Percentiles rank a stretch among this genome's conserved stretches.
phyloP scores from a whole-genome alignment of 2,113 vertebrate species.

The Apistogramma diplotaenia region DNA sequence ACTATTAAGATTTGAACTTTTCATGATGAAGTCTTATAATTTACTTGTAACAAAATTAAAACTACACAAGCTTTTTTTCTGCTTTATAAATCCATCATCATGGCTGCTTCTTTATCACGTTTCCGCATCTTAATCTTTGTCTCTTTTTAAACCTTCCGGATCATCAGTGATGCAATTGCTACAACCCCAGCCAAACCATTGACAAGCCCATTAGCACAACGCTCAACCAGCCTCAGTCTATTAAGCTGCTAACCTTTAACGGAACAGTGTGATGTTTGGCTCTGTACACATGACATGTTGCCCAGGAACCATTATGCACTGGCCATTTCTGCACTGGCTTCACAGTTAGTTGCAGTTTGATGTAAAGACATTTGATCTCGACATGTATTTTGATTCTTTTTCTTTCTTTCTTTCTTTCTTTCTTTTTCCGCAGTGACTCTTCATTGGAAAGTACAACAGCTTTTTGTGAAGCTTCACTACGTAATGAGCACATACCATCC shows the following conservation, averaged over 20 bases:
- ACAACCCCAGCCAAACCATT: neutral
- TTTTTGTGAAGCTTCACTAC: slow-evolving; percentile 18
- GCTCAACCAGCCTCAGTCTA: neutral
- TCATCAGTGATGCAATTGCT: neutral
- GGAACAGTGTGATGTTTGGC: neutral
- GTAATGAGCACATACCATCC: slow-evolving; percentile 41
- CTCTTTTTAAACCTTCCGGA: neutral
- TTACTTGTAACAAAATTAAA: neutral
- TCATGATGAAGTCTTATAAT: neutral
- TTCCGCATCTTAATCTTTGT: neutral
- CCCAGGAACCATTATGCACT: neutral
- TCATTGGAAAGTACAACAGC: neutral
- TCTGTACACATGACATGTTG: neutral
- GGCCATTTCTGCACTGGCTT: neutral
- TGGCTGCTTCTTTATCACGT: neutral
- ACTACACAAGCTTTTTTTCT: neutral
- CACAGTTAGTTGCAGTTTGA: neutral
- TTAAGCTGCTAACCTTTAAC: slow-evolving; percentile 3
- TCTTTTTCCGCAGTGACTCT: neutral
- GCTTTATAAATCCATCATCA: neutral
- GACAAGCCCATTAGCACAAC: neutral
- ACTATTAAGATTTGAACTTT: neutral
- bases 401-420: neutral
- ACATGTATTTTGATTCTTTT: neutral
- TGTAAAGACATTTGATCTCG: neutral